Evolutionary conservation across 2,888 invertebrate species (phyloP), one percentile per base, ranked within the genome.

Genomic region (Anarsia innoxiella): DNA sequence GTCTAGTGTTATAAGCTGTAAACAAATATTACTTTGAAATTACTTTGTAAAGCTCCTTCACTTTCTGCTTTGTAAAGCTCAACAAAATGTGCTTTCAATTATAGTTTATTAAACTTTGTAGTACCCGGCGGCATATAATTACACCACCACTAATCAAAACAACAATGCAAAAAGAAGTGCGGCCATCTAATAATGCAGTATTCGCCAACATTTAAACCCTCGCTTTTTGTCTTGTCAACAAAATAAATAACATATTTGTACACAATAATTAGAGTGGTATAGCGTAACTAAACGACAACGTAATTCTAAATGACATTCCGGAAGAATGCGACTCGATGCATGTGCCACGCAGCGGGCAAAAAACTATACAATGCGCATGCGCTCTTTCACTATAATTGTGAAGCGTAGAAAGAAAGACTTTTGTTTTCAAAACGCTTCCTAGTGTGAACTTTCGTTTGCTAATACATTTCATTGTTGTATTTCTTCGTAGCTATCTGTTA

Each of bases 391-490:
- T 72, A 60, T 78, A 77, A 77, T 78, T 75, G 64, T 56, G 48
- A 57, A 49, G 49, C 60, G 56, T 51, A 51, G 58, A 68, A 68
- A 58, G 62, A 51, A 53, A 56, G 50, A 76, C 74, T 79, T 79
- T 79, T 79, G 64, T 77, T 79, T 80, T 78, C 72, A 66, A 68
- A 67, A 54, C 46, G 60, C 71, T 78, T 79, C 74, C 74, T 70
- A 56, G 47, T 60, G 60, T 58, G 26, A 23, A 64, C 66, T 72
- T 68, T 73, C 70, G 26, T 39, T 23, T 32, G 32, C 32, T 32
- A 32, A 32, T 32, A 32, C 26, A 23, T 33, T 10, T 25, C 26
- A 33, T 33, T 33, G 33, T 26, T 26, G 14, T n/a, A 15, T 33
- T 33, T 33, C 33, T 33, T 33, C 26, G 33, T 33, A 13, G 12